phyloP scores from a whole-genome alignment of 2,888 invertebrate species.

The Chironomus riparius region DNA sequence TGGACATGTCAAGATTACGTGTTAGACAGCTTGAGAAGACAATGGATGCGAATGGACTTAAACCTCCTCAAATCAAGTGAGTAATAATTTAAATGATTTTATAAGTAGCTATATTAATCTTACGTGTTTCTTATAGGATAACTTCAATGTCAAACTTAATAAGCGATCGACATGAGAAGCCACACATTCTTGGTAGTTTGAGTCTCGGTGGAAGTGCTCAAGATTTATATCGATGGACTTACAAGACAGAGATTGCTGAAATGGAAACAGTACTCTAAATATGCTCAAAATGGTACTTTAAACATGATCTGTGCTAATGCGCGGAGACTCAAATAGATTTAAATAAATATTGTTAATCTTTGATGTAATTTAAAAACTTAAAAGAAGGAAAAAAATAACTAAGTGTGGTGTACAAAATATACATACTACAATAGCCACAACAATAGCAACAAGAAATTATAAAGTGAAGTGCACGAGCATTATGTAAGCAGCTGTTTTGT shows the following conservation, averaged over 20 bases:
- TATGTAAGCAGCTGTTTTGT: too few species aligned
- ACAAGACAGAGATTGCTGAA: slow-evolving; percentile 72
- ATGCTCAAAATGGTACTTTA: background rate
- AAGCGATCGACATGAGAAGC: slow-evolving; percentile 45
- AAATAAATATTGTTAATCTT: too few species aligned
- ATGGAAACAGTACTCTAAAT: slow-evolving; percentile 87
- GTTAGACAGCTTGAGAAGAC: slow-evolving; percentile 80
- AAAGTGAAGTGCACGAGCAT: too few species aligned
- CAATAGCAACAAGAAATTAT: too few species aligned
- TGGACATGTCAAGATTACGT: slow-evolving; percentile 75
- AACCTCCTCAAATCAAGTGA: slow-evolving; percentile 61
- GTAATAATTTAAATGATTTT: background rate
- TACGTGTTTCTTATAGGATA: slow-evolving; percentile 32
- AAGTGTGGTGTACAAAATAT: too few species aligned
- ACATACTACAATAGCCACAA: too few species aligned
- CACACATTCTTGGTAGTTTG: slow-evolving; percentile 44
- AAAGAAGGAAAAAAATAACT: too few species aligned
- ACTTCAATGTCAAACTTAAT: slow-evolving; percentile 54
- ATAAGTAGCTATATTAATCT: background rate
- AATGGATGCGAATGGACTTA: slow-evolving; percentile 72
- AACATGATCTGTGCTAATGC: background rate
- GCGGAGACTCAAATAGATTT: too few species aligned
- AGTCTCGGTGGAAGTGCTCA: slow-evolving; percentile 44
- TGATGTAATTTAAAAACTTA: too few species aligned
- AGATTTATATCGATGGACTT: slow-evolving; percentile 45